A percentile compares a stretch with the other conserved stretches of the same genome.
Evolutionary conservation across 2,797 vertebrate genomes (phyloP).

Genomic region (Amniataba percoides): DNA sequence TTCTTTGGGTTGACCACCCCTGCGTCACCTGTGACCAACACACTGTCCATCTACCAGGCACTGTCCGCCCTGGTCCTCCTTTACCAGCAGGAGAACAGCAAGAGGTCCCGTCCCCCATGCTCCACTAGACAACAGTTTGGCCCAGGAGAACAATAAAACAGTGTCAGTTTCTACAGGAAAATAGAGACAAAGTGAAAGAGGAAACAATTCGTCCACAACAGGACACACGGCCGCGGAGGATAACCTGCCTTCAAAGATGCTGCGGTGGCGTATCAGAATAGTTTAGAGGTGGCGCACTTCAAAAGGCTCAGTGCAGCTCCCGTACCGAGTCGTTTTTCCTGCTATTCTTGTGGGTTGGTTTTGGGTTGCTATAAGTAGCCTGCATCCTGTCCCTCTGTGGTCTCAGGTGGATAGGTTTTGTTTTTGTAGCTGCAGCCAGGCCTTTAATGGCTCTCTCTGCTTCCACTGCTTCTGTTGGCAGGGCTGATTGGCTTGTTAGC

Average conservation of each 20-base stretch:
- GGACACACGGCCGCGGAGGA: conserved; percentile 91
- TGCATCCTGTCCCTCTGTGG: conserved; percentile 96
- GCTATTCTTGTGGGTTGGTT: conserved; percentile 96
- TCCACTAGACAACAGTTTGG: conserved; percentile 53
- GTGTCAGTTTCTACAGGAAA: conserved; percentile 92
- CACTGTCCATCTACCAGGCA: conserved; percentile 47
- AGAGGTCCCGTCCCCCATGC: conserved; percentile 49
- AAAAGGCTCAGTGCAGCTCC: conserved; percentile 87
- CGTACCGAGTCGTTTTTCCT: conserved; percentile 92
- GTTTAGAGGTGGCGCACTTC: conserved; percentile 97
- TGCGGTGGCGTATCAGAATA: conserved; percentile 90
- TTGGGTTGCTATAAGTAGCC: conserved; percentile 97
- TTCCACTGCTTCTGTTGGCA: conserved; percentile 84
- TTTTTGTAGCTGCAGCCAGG: conserved; percentile 90
- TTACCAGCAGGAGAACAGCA: conserved; percentile 45
- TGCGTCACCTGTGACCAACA: conserved; percentile 75
- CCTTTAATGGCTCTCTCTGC: conserved; percentile 83
- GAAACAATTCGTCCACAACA: conserved; percentile 97
- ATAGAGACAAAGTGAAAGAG: conserved; percentile 91
- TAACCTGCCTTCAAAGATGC: conserved; percentile 98
- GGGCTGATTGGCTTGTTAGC: conserved; percentile 88
- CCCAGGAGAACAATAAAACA: conserved; percentile 84
- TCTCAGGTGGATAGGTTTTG: conserved; percentile 97
- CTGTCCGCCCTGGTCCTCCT: conserved; percentile 38
- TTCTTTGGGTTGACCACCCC: conserved; percentile 63